phyloP scores from a whole-genome alignment of 92 coral and sea anemone species.

The Umimayanthus kanabou region DNA sequence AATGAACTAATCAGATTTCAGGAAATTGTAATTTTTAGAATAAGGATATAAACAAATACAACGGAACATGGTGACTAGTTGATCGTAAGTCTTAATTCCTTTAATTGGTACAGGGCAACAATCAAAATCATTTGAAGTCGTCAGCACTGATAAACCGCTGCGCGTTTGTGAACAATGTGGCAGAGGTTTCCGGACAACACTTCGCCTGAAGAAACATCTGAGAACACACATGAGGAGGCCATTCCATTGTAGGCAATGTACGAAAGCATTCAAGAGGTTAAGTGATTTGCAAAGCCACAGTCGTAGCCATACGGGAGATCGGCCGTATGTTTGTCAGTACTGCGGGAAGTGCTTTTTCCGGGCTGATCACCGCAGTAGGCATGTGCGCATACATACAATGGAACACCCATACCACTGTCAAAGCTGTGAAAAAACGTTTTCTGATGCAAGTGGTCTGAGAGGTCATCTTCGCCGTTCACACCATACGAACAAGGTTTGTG shows the following conservation, averaged over 20 bases:
- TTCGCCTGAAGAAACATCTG: conserved; percentile 26
- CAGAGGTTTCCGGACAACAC: conserved; percentile 3
- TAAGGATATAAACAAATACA: too few species aligned
- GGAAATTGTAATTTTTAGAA: too few species aligned
- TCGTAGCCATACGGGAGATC: neutral
- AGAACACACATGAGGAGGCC: neutral
- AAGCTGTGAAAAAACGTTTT: conserved; percentile 12
- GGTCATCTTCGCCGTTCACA: neutral
- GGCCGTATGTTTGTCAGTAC: neutral
- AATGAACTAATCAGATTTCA: too few species aligned
- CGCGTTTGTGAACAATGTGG: neutral
- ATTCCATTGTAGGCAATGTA: conserved; percentile 22
- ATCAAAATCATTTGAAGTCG: neutral
- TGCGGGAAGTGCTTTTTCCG: conserved; percentile 7
- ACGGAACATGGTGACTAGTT: neutral
- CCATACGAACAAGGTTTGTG: conserved; percentile 15
- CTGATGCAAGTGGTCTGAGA: conserved; percentile 11
- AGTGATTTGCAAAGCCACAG: conserved; percentile 13
- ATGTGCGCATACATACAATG: conserved; percentile 26
- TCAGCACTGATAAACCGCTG: neutral
- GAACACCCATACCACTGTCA: conserved; percentile 7
- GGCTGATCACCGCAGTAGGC: conserved; percentile 2
- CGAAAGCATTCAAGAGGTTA: neutral
- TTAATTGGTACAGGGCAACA: neutral
- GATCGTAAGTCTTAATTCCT: neutral